A percentile compares a stretch with the other conserved stretches of the same genome.
These are phyloP conservation scores for Gyrodactylus bullatarudis DNA, from an alignment of 1,140 invertebrate genomes.

Conservation along the genomic window DNA sequence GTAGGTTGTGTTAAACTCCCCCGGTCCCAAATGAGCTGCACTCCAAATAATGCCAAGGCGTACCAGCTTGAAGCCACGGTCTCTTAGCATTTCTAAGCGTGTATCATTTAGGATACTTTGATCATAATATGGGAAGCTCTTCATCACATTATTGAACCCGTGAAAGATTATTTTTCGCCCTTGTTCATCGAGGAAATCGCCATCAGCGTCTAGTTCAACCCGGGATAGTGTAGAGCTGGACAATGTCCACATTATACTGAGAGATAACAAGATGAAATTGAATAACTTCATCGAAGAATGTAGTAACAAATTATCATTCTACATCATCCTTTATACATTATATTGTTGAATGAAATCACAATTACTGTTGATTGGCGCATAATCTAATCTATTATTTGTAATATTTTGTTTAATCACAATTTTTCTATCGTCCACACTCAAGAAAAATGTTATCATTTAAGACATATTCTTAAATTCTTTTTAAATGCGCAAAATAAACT, in stretches of 20 bases:
- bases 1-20: slow-evolving; percentile 11
- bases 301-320: too few relatives aligned
- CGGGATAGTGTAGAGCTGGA: background rate
- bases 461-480: too few relatives aligned
- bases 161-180: slow-evolving; percentile 11
- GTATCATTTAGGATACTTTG: slow-evolving; percentile 10
- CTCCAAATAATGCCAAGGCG: slow-evolving; percentile 12
- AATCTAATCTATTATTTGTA: too few relatives aligned
- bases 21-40: slow-evolving; percentile 10
- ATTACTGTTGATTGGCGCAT: too few relatives aligned
- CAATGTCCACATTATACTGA: background rate
- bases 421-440: too few relatives aligned
- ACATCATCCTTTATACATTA: too few relatives aligned
- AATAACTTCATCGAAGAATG: too few relatives aligned
- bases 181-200: slow-evolving; percentile 9
- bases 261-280: too few relatives aligned
- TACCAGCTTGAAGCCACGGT: slow-evolving; percentile 13
- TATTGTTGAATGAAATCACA: too few relatives aligned
- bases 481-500: too few relatives aligned
- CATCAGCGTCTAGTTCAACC: slow-evolving; percentile 5
- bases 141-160: slow-evolving; percentile 12
- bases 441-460: too few relatives aligned
- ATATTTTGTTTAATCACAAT: too few relatives aligned
- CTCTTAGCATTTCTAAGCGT: slow-evolving; percentile 8
- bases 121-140: slow-evolving; percentile 11